Evolutionary conservation across 2,888 invertebrate genomes (phyloP).

Genomic region (Tiliacea citrago): DNA sequence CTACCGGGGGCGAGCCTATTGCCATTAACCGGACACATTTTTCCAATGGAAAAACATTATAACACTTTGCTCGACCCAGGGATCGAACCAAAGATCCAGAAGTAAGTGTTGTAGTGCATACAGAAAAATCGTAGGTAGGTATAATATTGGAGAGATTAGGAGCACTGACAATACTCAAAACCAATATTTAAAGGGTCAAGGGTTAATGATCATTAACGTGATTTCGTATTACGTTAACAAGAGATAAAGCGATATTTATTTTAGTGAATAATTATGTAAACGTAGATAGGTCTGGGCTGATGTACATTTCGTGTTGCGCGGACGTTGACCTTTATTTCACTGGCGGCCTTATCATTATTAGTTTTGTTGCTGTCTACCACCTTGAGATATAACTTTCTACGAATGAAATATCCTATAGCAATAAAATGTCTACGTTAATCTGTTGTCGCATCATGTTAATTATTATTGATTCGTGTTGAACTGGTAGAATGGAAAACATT

Average conservation of each 20-base stretch:
- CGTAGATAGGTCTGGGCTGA: constrained; percentile 1
- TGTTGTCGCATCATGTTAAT: background rate
- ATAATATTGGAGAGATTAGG: constrained; percentile 1
- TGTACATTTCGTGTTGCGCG: constrained; percentile 20
- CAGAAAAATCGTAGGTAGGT: background rate
- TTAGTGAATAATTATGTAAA: constrained; percentile 30
- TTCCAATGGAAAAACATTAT: background rate
- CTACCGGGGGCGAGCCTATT: no score
- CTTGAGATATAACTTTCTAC: background rate
- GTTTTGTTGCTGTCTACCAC: constrained; percentile 7
- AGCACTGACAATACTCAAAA: background rate
- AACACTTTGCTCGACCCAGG: background rate
- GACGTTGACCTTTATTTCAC: constrained; percentile 48
- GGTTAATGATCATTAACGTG: background rate
- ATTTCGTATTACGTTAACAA: constrained; percentile 3
- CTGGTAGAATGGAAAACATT: constrained; percentile 9
- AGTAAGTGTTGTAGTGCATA: background rate
- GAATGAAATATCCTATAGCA: background rate
- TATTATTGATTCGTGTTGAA: background rate
- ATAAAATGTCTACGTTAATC: background rate
- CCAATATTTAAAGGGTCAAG: background rate
- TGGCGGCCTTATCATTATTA: constrained; percentile 25
- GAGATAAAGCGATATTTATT: constrained; percentile 17
- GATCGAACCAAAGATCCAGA: background rate
- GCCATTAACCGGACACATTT: background rate